These are phyloP conservation scores for Echiichthys vipera DNA, from an alignment of 2,797 vertebrate genomes.

Conservation along the genomic window DNA sequence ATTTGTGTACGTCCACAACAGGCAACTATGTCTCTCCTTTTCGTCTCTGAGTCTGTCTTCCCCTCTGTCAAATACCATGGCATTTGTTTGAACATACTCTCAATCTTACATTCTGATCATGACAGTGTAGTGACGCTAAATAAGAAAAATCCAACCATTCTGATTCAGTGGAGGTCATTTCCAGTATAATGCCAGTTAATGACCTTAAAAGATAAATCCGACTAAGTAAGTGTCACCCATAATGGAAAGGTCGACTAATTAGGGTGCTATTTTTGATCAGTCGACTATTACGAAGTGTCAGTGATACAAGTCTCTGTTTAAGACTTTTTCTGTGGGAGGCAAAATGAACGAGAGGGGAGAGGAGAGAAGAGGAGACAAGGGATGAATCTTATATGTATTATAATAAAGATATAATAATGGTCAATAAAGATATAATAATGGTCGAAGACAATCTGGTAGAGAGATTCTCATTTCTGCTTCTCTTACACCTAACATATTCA, in stretches of 20 bases:
- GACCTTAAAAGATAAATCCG: slow-evolving; percentile 30
- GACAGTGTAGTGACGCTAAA: slow-evolving; percentile 32
- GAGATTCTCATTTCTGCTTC: slow-evolving; percentile 32
- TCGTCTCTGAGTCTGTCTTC: slow-evolving; percentile 46
- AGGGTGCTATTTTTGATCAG: slow-evolving; percentile 44
- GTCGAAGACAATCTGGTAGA: slow-evolving; percentile 40
- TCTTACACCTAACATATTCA: slow-evolving; percentile 28
- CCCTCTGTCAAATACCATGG: slow-evolving; percentile 51
- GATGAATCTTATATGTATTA: too few relatives aligned
- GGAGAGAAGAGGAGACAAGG: slow-evolving; percentile 10
- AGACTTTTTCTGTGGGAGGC: slow-evolving; percentile 7
- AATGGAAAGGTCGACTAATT: slow-evolving; percentile 54
- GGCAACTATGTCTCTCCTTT: slow-evolving; percentile 24
- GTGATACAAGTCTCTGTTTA: slow-evolving; percentile 14
- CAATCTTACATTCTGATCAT: slow-evolving; percentile 56
- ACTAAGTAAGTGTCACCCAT: slow-evolving; percentile 25
- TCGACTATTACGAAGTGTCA: slow-evolving; percentile 26
- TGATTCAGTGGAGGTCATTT: slow-evolving; percentile 36
- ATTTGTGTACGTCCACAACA: slow-evolving; percentile 52
- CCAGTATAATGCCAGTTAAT: slow-evolving; percentile 53
- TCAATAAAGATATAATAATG: slow-evolving; percentile 46
- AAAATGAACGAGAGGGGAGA: slow-evolving; percentile 30
- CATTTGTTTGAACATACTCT: slow-evolving; percentile 71
- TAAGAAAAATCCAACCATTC: slow-evolving; percentile 30
- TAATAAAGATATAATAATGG: slow-evolving; percentile 50